Percentiles rank a stretch among this genome's conserved stretches.
Evolutionary conservation across 1,140 invertebrate genomes (phyloP).

Genomic region (Dendroctonus valens): DNA sequence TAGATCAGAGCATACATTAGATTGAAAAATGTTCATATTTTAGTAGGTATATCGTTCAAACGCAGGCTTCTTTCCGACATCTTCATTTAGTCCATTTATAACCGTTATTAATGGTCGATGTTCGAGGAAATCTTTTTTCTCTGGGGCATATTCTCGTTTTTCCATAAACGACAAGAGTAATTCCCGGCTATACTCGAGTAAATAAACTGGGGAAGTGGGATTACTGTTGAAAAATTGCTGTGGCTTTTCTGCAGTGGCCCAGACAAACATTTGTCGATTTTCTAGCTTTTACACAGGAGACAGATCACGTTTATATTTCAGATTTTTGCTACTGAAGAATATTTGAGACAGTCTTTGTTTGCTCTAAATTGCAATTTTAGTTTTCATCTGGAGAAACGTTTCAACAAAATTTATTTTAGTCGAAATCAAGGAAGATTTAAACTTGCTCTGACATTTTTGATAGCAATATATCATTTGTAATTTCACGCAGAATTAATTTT

Average conservation of each 20-base stretch:
- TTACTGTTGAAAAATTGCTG: slow-evolving; percentile 32
- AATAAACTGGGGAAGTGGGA: slow-evolving; percentile 32
- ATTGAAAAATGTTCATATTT: too few species aligned
- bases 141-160: slow-evolving; percentile 24
- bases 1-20: too few species aligned
- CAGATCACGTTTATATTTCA: too few species aligned
- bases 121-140: slow-evolving; percentile 25
- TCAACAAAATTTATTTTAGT: too few species aligned
- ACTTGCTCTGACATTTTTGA: too few species aligned
- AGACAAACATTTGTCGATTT: slow-evolving; percentile 21
- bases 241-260: slow-evolving; percentile 23
- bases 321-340: too few species aligned
- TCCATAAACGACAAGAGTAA: slow-evolving; percentile 30
- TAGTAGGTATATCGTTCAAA: not conserved
- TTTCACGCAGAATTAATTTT: too few species aligned
- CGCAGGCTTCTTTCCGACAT: not conserved
- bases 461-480: too few species aligned
- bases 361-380: not conserved
- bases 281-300: slow-evolving; percentile 7
- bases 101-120: slow-evolving; percentile 28
- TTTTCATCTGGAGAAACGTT: not conserved
- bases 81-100: slow-evolving; percentile 17
- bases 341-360: too few species aligned
- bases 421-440: too few species aligned
- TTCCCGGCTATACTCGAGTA: slow-evolving; percentile 30